Conservation (phyloP, 2,888 invertebrate genomes). For the Gasteruption jaculator region DNA sequence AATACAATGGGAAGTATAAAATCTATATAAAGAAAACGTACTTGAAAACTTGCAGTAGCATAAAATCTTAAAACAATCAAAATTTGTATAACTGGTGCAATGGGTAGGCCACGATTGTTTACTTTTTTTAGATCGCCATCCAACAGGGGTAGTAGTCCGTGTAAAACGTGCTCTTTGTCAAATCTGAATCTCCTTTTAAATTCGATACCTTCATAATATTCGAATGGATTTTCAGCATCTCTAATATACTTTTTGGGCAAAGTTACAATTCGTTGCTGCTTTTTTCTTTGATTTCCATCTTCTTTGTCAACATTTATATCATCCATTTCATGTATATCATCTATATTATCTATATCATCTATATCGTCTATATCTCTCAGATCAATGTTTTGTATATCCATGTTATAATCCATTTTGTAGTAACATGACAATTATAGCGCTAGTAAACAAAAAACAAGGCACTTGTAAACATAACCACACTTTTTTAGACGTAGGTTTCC, state of each 20-base stretch:
- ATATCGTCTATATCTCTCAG: slow-evolving; percentile 1
- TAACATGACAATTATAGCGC: too few relatives aligned
- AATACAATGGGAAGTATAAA: too few relatives aligned
- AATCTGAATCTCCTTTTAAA: slow-evolving; percentile 9
- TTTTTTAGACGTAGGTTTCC: too few relatives aligned
- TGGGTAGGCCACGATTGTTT: slow-evolving; percentile 19
- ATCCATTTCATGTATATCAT: slow-evolving; percentile 1
- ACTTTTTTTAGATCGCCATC: background rate
- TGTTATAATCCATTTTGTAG: too few relatives aligned
- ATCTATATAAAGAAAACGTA: too few relatives aligned
- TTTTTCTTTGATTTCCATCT: too few relatives aligned
- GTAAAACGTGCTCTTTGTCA: slow-evolving; percentile 1
- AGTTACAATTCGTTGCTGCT: too few relatives aligned
- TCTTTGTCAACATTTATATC: slow-evolving; percentile 11
- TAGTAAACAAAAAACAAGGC: too few relatives aligned
- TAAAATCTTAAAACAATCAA: slow-evolving; percentile 18
- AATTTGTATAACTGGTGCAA: slow-evolving; percentile 20
- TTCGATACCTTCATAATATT: background rate
- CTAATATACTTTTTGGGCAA: too few relatives aligned
- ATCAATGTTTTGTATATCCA: too few relatives aligned
- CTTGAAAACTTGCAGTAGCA: slow-evolving; percentile 14
- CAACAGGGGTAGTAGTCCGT: slow-evolving; percentile 8
- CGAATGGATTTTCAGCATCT: background rate
- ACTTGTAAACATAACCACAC: too few relatives aligned
- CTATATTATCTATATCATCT: slow-evolving; percentile 6